Evolutionary conservation across 2,797 vertebrate species (phyloP).

Genomic region (Xenops minutus): DNA sequence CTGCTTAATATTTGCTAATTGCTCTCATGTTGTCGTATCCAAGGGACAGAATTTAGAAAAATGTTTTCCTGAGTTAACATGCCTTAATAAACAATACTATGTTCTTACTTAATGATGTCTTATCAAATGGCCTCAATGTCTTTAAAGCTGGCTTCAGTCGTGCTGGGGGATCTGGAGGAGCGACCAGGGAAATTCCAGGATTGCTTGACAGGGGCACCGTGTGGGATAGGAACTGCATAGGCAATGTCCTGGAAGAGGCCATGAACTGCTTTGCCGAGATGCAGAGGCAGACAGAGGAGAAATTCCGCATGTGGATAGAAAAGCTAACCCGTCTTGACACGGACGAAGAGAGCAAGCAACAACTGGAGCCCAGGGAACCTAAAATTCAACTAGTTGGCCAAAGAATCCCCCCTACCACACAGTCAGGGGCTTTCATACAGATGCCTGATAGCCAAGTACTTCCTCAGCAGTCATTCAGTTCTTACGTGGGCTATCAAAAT

Average conservation of each 20-base stretch:
- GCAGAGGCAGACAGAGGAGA: slow-evolving; percentile 94
- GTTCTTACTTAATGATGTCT: slow-evolving; percentile 70
- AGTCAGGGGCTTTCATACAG: slow-evolving; percentile 81
- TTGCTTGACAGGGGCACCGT: slow-evolving; percentile 87
- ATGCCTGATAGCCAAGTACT: slow-evolving; percentile 77
- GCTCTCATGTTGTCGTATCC: background rate
- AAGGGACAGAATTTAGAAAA: slow-evolving; percentile 36
- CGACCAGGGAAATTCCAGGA: slow-evolving; percentile 86
- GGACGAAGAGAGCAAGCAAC: slow-evolving; percentile 80
- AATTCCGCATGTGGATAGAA: slow-evolving; percentile 92
- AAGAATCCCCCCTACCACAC: slow-evolving; percentile 74
- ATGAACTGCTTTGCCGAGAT: slow-evolving; percentile 92
- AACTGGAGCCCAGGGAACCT: slow-evolving; percentile 81
- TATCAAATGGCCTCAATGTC: slow-evolving; percentile 86
- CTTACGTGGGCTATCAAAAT: slow-evolving; percentile 80
- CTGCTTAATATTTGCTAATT: slow-evolving; percentile 32
- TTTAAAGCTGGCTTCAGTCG: slow-evolving; percentile 95
- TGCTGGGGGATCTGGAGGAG: slow-evolving; percentile 88
- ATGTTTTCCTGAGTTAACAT: slow-evolving; percentile 64
- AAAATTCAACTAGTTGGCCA: slow-evolving; percentile 78
- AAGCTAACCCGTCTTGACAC: slow-evolving; percentile 88
- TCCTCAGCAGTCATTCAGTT: slow-evolving; percentile 83
- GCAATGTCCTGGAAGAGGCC: slow-evolving; percentile 92
- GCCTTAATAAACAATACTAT: slow-evolving; percentile 67
- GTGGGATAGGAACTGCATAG: slow-evolving; percentile 91